Evolutionary conservation across 2,888 invertebrate genomes (phyloP), one percentile per base, ranked within the genome.

Genomic region (Argyra leucocephala): DNA sequence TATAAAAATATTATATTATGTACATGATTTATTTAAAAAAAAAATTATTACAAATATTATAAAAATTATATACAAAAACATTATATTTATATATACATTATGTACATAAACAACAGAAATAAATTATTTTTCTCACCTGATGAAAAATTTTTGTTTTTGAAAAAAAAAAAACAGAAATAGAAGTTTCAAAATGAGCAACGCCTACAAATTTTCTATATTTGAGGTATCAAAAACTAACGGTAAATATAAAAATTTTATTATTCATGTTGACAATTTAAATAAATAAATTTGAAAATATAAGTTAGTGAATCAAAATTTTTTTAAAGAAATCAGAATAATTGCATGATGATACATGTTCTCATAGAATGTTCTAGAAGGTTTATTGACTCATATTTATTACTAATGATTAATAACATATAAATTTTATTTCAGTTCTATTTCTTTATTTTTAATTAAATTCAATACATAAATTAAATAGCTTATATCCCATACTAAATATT

Each of bases 301-400:
- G 12, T 48, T 48, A 48, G 18, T 48, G 48, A 48, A 48, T 48
- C 48, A 48, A 5, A 48, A 48, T 1, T 18, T 48, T 31, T 48
- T 18, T 48, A 48, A 12, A 31, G 5, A 31, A 5, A 48, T 48
- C 18, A 15, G n/a, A n/a, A n/a, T 18, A 48, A 48, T 48, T 48
- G 48, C 48, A 48, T 48, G 48, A 15, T 48, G 48, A 48, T 3
- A 48, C 48, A 48, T n/a, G 18, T 12, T 48, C 18, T 48, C 15
- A 48, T 48, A 48, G 48, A 48, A 48, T 48, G 48, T 48, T 48
- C 48, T 48, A 48, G 48, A 48, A 48, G n/a, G 15, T 48, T 48
- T n/a, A 48, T 48, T 48, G 48, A 48, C 9, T 48, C 48, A 48
- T 48, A 48, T 3, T 31, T 31, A 12, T 31, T 7, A 31, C 12